Evolutionary conservation across 2,888 invertebrate genomes (phyloP), one percentile per base, ranked within the genome.

Genomic region (Drosophila affinis): DNA sequence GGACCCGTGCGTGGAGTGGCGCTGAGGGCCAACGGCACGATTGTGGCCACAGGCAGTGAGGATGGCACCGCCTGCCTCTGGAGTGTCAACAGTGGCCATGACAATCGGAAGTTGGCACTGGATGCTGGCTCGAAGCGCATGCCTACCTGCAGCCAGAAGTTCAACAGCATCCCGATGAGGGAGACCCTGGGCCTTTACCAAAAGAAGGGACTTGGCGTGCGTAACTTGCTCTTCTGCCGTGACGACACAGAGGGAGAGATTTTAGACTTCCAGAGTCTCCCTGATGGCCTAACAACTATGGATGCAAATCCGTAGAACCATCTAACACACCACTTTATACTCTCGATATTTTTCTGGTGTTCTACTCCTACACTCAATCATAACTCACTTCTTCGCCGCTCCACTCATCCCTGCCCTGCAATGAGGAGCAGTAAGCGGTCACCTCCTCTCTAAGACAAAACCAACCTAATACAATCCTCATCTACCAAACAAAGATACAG

Each of bases 1-100:
- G 98, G 98, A 59, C 98, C 98, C 59, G 98, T 98, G 62, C 98
- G 98, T 97, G 97, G 98, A 67, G 98, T 98, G 78, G 97, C 97
- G 67, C 93, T 98, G 81, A 97, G 98, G 93, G 93, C 94, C 82
- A 95, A 97, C 90, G 98, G 97, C n/a, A 96, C 96, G 10, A 94
- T 95, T 86, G 97, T 98, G 72, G 98, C 98, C 18, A 97, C 97
- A 60, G 98, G 98, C 55, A 97, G 98, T 69, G 98, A 98, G 48
- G 98, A 98, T 93, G 98, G 97, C 91, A 95, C 96, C 89, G 98
- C 97, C 91, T 95, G 98, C 93, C 93, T 98, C 70, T 98, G 98
- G 98, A 96, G 98, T 92, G 97, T 98, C 1, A 94, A 96, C 46
- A 95, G 94, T 74, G 98, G 98, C n/a, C 96, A 96, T 78, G 97